Evolutionary conservation across 2,113 vertebrate genomes (phyloP), one percentile per base, ranked within the genome.

Genomic region (Rynchops niger): DNA sequence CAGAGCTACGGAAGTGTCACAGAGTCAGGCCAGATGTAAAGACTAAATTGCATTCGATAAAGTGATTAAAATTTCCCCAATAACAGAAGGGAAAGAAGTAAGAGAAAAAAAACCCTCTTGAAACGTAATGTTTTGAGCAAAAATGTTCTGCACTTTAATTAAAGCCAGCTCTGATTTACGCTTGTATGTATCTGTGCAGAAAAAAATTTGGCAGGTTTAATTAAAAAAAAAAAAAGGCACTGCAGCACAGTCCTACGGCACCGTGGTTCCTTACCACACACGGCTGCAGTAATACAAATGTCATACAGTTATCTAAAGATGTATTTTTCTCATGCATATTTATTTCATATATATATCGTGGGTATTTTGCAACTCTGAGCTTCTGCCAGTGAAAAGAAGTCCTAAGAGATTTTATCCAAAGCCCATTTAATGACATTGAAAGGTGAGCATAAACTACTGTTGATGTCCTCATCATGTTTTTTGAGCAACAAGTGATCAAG

Each of bases 11-110:
- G 47, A 42, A 15, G 63, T 16, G 81, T 73, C 53, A 96, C 43
- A 62, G 73, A 70, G 88, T 82, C 76, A 95, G 62, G 66, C 52
- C 81, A 95, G 55, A 95, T 43, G 62, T 43, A 77, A 95, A 53
- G 55, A 47, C 42, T 38, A 65, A 97, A 94, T 49, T 11, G 19
- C 45, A 88, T 77, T 63, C 86, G 45, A 93, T 66, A 34, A 27
- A 23, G 11, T 63, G 62, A 93, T 89, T 87, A 90, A 80, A 72
- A 90, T 62, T 84, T 91, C 50, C 73, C 81, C 58, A 62, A 12
- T 52, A 74, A 61, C 3, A 83, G 53, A 83, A 84, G 25, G 47
- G 58, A 61, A 86, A 85, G 29, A 91, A 90, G 52, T 30, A 93
- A 50, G 36, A 49, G 22, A 6, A 56, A 55, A 78, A 27, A 27